Conservation (phyloP, 2,888 invertebrate species). For the Amphimallon solstitiale region DNA sequence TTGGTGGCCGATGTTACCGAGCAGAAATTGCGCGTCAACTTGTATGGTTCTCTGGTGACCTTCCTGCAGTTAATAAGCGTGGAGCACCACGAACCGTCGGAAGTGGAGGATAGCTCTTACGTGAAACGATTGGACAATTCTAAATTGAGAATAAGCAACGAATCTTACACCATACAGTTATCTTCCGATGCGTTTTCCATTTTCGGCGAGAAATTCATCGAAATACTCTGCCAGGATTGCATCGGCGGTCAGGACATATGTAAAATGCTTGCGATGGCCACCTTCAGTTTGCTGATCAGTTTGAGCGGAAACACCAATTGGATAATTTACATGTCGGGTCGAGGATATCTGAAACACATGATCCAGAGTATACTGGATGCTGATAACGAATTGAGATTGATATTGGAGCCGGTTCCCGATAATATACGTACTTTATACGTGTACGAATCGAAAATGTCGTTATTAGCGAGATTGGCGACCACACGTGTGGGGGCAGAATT, state of each 20-base stretch:
- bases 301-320: conserved; percentile 77
- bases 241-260: conserved; percentile 90
- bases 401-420: conserved; percentile 74
- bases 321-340: conserved; percentile 70
- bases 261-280: conserved; percentile 87
- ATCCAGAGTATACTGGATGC: conserved; percentile 83
- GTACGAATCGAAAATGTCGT: conserved; percentile 88
- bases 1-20: conserved; percentile 81
- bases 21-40: conserved; percentile 85
- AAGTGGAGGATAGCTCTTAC: conserved; percentile 65
- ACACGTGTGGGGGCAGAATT: conserved; percentile 74
- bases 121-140: conserved; percentile 75
- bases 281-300: conserved; percentile 81
- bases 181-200: conserved; percentile 73
- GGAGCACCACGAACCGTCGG: conserved; percentile 59
- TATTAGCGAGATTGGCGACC: conserved; percentile 76
- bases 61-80: conserved; percentile 79
- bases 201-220: conserved; percentile 84
- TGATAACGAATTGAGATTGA: conserved; percentile 73
- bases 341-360: conserved; percentile 83
- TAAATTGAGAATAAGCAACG: conserved; percentile 48
- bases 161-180: conserved; percentile 61
- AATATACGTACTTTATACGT: conserved; percentile 82
- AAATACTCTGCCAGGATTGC: conserved; percentile 85
- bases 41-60: conserved; percentile 86